Evolutionary conservation across 2,113 vertebrate species (phyloP).

Genomic region (Triplophysa siluroides): DNA sequence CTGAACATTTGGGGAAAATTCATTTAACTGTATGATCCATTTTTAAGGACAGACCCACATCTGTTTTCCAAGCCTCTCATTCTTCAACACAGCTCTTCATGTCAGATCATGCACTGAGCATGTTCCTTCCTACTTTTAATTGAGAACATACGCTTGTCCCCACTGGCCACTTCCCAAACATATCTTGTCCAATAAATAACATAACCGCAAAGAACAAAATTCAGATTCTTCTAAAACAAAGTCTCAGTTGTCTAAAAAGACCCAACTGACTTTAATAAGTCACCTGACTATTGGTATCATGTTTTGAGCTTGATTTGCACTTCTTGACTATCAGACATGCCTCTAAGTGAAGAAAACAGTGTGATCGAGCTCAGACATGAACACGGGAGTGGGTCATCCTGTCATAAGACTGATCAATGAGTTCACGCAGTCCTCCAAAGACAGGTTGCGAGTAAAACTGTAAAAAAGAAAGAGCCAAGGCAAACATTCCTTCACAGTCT

Average conservation of each 20-base stretch:
- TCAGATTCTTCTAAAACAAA: neutral
- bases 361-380: neutral
- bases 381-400: neutral
- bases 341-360: constrained; percentile 4
- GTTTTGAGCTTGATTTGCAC: constrained; percentile 14
- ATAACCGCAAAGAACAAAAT: neutral
- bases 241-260: neutral
- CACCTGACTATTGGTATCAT: neutral
- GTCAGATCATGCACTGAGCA: constrained; percentile 29
- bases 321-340: constrained; percentile 14
- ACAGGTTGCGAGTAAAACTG: neutral
- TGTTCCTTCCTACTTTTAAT: neutral
- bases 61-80: constrained; percentile 28
- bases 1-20: too few species aligned
- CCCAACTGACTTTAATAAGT: neutral
- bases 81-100: constrained; percentile 5
- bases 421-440: neutral
- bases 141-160: neutral
- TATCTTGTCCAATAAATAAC: neutral
- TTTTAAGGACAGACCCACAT: constrained; percentile 19
- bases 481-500: neutral
- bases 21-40: too few species aligned
- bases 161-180: neutral
- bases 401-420: constrained; percentile 22
- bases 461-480: neutral